Evolutionary conservation across 2,888 invertebrate genomes (phyloP), one percentile per base, ranked within the genome.

Genomic region (Lithodes maja): DNA sequence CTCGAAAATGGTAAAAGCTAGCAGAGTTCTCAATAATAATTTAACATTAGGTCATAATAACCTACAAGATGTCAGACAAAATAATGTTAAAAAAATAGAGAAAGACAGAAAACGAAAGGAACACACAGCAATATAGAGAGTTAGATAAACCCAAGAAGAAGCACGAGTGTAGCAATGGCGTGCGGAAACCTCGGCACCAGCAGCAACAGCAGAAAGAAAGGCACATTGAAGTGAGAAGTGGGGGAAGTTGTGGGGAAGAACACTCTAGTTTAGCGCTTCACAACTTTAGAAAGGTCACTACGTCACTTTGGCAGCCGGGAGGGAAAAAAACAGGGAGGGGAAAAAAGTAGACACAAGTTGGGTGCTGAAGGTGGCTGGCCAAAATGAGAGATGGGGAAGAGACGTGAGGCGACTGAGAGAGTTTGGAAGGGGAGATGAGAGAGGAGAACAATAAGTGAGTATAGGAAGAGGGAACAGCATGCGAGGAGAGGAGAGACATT

Each of bases 91-190:
- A 74, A n/a, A 74, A 3, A n/a, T 3, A 74, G 74, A 74, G 74
- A 74, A n/a, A 74, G 74, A 74, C 12, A 74, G 74, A 74, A n/a
- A 74, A n/a, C 7, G 74, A 74, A n/a, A 74, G 74, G n/a, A n/a
- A 17, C 7, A 61, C 7, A 61, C 7, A 61, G 61, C 5, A 7
- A 61, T 61, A 61, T 0, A 0, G 61, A 5, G 61, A 7, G 61
- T 61, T 5, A 61, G 61, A 12, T 5, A 7, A 12, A 61, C 7
- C 61, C 7, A 61, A 12, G 61, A 12, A 61, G 33, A 33, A 33
- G 33, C 33, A 0, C 33, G 33, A 33, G 33, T 33, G 33, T 33
- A 33, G 33, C 33, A 33, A 33, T 33, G 33, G 33, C 33, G 33
- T 33, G 33, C 33, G 33, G 33, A 33, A 33, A 33, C 33, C 33